Conservation (phyloP, 2,888 invertebrate genomes). For the Zaprionus lineosus region DNA sequence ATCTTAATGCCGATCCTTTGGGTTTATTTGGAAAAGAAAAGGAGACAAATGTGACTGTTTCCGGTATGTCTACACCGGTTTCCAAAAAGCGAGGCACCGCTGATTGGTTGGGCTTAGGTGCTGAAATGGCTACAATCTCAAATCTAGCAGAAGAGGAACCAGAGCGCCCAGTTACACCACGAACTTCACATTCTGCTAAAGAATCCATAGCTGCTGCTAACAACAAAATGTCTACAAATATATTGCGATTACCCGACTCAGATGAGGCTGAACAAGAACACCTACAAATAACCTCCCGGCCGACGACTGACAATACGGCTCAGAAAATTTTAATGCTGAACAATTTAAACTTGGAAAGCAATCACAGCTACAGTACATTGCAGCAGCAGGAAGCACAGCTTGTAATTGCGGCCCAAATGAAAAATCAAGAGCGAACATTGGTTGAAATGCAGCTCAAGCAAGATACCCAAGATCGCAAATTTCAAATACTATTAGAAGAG, state of each 20-base stretch:
- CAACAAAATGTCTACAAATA: conserved; percentile 35
- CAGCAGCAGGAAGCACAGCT: conserved; percentile 82
- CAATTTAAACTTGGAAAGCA: conserved; percentile 74
- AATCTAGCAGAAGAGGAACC: conserved; percentile 20
- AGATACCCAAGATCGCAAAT: conserved; percentile 80
- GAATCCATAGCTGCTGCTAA: conserved; percentile 23
- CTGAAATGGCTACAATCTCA: conserved; percentile 47
- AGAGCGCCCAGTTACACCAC: conserved; percentile 36
- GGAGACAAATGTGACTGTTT: conserved; percentile 55
- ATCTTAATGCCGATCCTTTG: conserved; percentile 66
- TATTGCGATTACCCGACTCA: conserved; percentile 46
- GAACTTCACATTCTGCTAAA: conserved; percentile 22
- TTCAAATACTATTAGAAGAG: conserved; percentile 80
- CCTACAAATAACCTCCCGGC: neutral
- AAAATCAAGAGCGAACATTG: conserved; percentile 79
- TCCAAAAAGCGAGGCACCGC: conserved; percentile 74
- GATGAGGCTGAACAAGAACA: conserved; percentile 34
- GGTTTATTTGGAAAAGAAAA: conserved; percentile 67
- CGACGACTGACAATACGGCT: conserved; percentile 29
- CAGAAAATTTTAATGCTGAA: conserved; percentile 75
- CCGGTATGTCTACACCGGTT: conserved; percentile 71
- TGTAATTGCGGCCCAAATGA: conserved; percentile 80
- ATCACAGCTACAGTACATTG: conserved; percentile 71
- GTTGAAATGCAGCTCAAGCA: conserved; percentile 82
- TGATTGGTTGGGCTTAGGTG: conserved; percentile 81